Base-by-base conservation (phyloP, 2,888 invertebrate genomes). In the Harpagoxenus sublaevis region DNA sequence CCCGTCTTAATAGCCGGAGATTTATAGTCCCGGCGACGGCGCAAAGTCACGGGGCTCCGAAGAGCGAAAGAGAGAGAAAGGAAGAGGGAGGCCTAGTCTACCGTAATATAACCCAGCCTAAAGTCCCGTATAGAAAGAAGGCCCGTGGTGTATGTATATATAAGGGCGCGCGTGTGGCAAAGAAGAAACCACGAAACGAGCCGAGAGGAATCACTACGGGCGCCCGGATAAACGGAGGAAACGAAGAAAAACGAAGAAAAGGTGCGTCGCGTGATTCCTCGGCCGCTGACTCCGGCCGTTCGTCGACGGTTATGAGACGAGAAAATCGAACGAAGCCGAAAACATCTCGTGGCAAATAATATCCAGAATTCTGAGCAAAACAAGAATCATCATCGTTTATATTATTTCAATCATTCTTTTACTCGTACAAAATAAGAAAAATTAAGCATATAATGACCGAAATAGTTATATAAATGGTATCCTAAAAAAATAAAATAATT, bases 1-100 rank as follows among this genome's bases (percentile, higher is more conserved):
- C 91, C 91, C 92, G 94, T 94, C 94, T 94, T 95, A 94, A 95
- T 95, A 94, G 94, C 94, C 89, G 88, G 91, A 94, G 94, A 94
- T 94, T 94, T 94, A 94, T 94, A 92, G 92, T 91, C 91, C 86
- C 89, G 86, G 90, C 89, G 88, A 88, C 86, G 74, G 81, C 87
- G 88, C 86, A 78, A 88, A 89, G 87, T 89, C 90, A 86, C 85
- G 73, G 66, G 9, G 57, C 60, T 73, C 73, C 48, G 48, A 71
- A 60, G 74, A 60, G 74, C 60, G 35, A 42, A 35, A 85, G 77
- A 66, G 62, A 57, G 77, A 66, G 51, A 31, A 23, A 55, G 31
- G 48, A 57, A 62, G 66, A 82, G 81, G 53, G 75, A 81, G 45
- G 39, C 68, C 86, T 88, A 85, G 78, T 35, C 75, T 57, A 85